Percentiles rank a stretch among this genome's conserved stretches.
Evolutionary conservation across 1,140 invertebrate genomes (phyloP).

Genomic region (Calosoma granatense): DNA sequence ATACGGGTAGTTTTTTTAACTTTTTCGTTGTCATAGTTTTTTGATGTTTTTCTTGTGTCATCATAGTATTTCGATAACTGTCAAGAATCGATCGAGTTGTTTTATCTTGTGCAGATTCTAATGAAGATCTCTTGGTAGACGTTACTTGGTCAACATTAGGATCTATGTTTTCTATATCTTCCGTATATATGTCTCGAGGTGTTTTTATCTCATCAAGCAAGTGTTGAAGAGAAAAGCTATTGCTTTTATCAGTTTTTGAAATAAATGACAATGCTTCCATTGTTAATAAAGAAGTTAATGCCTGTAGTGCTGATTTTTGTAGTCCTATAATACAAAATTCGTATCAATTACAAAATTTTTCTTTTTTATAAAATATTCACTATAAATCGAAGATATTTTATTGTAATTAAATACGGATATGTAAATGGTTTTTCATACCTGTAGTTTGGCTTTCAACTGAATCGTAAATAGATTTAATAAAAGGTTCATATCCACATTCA

Average conservation of each 20-base stretch:
- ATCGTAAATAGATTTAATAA: conserved; percentile 33
- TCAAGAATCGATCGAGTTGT: not conserved
- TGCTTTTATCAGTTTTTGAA: conserved; percentile 14
- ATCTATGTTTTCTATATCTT: not conserved
- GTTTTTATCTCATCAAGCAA: conserved; percentile 14
- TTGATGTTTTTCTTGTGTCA: no score
- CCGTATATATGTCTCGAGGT: conserved; percentile 10
- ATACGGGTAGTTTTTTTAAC: no score
- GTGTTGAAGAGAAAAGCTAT: conserved; percentile 23
- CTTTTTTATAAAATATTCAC: no score
- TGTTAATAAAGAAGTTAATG: conserved; percentile 23
- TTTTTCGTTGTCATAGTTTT: not conserved
- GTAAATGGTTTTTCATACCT: no score
- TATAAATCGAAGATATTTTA: no score
- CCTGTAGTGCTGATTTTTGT: conserved; percentile 27
- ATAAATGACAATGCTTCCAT: conserved; percentile 19
- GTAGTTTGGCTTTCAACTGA: conserved; percentile 25
- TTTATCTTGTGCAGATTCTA: no score
- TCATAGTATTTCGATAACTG: not conserved
- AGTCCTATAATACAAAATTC: conserved; percentile 19
- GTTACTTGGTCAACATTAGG: no score
- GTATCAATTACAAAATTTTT: not conserved
- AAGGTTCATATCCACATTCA: conserved; percentile 26
- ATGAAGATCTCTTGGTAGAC: no score
- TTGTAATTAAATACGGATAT: no score